These are phyloP conservation scores for Amphiura filiformis DNA, from an alignment of 35 echinoderm and acorn worm species.

Conservation along the genomic window DNA sequence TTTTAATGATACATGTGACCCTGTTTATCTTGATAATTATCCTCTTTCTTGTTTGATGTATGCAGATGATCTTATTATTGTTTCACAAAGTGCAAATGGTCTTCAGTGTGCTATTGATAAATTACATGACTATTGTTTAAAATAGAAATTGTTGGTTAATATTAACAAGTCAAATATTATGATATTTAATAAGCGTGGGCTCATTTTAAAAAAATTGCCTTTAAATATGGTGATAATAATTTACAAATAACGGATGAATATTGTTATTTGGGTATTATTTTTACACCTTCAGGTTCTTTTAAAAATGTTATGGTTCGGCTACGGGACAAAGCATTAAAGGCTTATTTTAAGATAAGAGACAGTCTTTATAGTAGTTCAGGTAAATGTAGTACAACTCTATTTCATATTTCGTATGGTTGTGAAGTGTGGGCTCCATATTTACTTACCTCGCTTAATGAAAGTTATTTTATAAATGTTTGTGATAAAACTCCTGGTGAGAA, in stretches of 20 bases:
- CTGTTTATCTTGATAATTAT: too few relatives aligned
- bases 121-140: neutral
- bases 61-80: neutral
- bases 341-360: slow-evolving; percentile 2
- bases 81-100: neutral
- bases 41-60: neutral
- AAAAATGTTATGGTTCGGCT: neutral
- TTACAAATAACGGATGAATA: neutral
- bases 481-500: neutral
- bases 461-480: neutral
- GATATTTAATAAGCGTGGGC: neutral
- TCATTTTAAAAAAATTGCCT: neutral
- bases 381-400: neutral
- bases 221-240: neutral
- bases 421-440: slow-evolving; percentile 20
- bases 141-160: neutral
- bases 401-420: neutral
- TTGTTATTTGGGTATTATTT: slow-evolving; percentile 8
- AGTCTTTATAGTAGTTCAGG: neutral
- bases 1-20: too few relatives aligned
- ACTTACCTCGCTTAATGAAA: neutral
- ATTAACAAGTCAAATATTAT: neutral
- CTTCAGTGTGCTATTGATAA: neutral
- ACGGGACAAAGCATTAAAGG: neutral
- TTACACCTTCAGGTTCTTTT: neutral